phyloP scores from a whole-genome alignment of 2,797 vertebrate genomes.

The Poecile montanus region DNA sequence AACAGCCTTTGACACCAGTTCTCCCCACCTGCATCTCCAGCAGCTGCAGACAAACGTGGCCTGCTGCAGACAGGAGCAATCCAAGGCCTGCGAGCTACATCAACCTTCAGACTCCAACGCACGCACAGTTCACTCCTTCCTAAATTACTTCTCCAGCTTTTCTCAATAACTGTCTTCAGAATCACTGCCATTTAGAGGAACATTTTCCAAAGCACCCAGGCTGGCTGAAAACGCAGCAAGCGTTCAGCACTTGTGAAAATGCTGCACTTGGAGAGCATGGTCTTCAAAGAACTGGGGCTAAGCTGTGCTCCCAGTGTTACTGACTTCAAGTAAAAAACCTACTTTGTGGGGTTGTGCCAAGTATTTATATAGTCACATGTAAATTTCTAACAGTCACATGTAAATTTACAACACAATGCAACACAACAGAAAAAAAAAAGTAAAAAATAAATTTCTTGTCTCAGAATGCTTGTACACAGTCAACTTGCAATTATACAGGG shows the following conservation, averaged over 20 bases:
- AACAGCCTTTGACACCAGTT: background rate
- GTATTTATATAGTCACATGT: background rate
- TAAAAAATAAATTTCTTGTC: background rate
- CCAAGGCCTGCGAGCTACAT: background rate
- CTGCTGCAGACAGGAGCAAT: background rate
- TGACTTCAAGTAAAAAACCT: background rate
- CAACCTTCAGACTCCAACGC: background rate
- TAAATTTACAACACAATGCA: background rate
- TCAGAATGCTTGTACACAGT: background rate
- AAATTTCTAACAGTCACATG: background rate
- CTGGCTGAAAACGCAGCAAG: background rate
- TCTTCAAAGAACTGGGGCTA: background rate
- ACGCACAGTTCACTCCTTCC: background rate
- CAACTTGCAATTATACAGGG: background rate
- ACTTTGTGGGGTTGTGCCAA: background rate
- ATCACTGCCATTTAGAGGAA: background rate
- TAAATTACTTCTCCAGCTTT: slow-evolving; percentile 11
- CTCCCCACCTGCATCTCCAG: background rate
- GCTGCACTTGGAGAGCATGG: background rate
- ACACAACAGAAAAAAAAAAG: background rate
- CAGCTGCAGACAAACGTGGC: background rate
- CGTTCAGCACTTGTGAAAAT: background rate
- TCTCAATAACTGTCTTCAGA: slow-evolving; percentile 11
- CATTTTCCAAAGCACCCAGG: background rate
- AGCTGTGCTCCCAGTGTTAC: background rate